Evolutionary conservation across 1,140 invertebrate genomes (phyloP), one percentile per base, ranked within the genome.

Genomic region (Dreissena rostriformis): DNA sequence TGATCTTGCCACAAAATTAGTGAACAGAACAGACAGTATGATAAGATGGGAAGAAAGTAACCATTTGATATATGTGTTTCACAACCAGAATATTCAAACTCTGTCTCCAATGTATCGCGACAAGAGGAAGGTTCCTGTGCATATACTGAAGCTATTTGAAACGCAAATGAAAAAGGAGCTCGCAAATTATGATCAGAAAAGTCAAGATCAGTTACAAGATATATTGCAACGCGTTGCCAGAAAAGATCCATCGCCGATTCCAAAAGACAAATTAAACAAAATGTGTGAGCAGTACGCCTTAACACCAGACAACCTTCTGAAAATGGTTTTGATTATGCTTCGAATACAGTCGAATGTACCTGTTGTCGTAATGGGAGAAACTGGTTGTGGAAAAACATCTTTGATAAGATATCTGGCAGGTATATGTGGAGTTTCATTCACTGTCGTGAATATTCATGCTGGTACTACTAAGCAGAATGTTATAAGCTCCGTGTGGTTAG

Each of bases 331-430:
- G 6, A 88, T 90, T 24, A 76, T 84, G 53, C 51, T 90, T 6
- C 68, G 88, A 55, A 82, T 87, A 29, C 75, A 78, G 51, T 75
- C 76, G 14, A 53, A 85, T 79, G 87, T 92, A 55, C 91, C 91
- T 49, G 88, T 92, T 4, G 67, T 92, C 29, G 67, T 92, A 15
- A 92, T 92, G 90, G 91, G 91, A 4, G 91, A 92, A 73, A 92
- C 91, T 28, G 91, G 91, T 14, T 92, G 91, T 86, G 91, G 89
- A 74, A 90, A 90, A 71, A 90, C 89, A 5, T 87, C 86, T 5
- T 77, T 90, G 6, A 76, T 90, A 10, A 63, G 84, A 55, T 89
- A 82, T 71, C 72, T 90, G 14, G 71, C 86, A n/a, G 26, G 55
- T 8, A 75, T 86, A 15, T 84, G 80, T 61, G 84, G 75, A 63